Evolutionary conservation across 2,888 invertebrate genomes (phyloP).

Genomic region (Leptogaster cylindrica): DNA sequence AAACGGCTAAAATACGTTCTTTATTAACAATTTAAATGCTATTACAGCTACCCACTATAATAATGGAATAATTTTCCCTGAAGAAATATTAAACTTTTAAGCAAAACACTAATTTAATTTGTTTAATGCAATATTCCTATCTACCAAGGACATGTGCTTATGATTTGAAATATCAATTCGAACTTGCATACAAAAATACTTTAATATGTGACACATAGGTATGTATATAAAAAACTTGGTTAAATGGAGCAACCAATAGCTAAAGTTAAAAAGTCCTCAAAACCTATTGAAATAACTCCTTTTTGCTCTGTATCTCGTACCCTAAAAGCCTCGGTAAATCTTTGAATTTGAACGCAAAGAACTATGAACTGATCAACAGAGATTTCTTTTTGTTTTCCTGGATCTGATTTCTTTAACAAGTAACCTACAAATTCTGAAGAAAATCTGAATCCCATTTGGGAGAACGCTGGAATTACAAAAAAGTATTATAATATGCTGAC

Average conservation of each 20-base stretch:
- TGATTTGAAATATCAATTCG: too few species aligned
- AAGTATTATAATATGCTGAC: neutral
- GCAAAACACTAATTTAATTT: too few species aligned
- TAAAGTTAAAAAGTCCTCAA: slow-evolving; percentile 89
- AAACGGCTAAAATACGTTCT: too few species aligned
- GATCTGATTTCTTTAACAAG: slow-evolving; percentile 74
- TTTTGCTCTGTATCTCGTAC: slow-evolving; percentile 78
- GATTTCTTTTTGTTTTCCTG: slow-evolving; percentile 67
- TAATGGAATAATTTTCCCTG: too few species aligned
- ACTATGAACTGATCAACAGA: slow-evolving; percentile 90
- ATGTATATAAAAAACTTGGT: too few species aligned
- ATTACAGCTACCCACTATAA: too few species aligned
- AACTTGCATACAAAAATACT: too few species aligned
- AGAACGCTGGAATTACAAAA: slow-evolving; percentile 68
- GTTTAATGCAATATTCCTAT: too few species aligned
- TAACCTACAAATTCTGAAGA: slow-evolving; percentile 78
- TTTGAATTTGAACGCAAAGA: slow-evolving; percentile 85
- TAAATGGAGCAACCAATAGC: slow-evolving; percentile 73
- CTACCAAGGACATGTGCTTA: too few species aligned
- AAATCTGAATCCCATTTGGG: slow-evolving; percentile 88
- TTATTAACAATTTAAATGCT: too few species aligned
- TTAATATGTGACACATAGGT: too few species aligned
- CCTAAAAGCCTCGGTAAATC: slow-evolving; percentile 86
- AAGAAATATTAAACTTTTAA: too few species aligned
- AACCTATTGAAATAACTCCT: slow-evolving; percentile 82